Evolutionary conservation across 2,797 vertebrate genomes (phyloP).

Genomic region (Myotis planiceps): DNA sequence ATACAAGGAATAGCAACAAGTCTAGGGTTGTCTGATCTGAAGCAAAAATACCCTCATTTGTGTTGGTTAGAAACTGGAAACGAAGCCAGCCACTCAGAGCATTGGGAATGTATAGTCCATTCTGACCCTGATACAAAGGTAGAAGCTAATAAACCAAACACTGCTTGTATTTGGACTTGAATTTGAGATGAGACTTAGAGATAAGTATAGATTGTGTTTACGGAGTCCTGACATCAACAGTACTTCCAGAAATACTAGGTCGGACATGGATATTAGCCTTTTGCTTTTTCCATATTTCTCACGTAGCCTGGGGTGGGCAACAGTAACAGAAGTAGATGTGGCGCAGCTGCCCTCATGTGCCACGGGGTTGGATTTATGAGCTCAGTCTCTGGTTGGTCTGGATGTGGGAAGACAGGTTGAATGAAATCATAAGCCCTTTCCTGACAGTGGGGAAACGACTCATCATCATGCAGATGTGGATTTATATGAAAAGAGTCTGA

Average conservation of each 20-base stretch:
- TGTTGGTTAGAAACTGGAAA: neutral
- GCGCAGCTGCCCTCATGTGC: rapidly evolving
- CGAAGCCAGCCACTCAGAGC: neutral
- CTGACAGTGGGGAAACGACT: neutral
- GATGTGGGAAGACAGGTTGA: neutral
- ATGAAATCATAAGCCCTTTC: neutral
- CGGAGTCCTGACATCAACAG: neutral
- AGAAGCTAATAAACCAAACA: neutral
- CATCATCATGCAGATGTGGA: neutral
- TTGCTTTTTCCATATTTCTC: neutral
- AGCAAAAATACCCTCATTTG: neutral
- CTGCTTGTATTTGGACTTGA: neutral
- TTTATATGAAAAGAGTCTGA: neutral
- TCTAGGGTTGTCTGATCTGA: neutral
- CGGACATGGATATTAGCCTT: neutral
- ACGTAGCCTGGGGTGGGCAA: neutral
- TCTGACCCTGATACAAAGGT: neutral
- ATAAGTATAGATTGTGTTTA: neutral
- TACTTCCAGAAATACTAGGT: neutral
- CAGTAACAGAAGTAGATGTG: neutral
- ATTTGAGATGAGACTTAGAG: neutral
- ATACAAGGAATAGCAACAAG: neutral
- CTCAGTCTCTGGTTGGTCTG: neutral
- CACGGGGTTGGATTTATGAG: neutral
- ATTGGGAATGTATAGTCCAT: neutral